Conservation (phyloP, 2,888 invertebrate genomes). For the Drosophila peninsularis region DNA sequence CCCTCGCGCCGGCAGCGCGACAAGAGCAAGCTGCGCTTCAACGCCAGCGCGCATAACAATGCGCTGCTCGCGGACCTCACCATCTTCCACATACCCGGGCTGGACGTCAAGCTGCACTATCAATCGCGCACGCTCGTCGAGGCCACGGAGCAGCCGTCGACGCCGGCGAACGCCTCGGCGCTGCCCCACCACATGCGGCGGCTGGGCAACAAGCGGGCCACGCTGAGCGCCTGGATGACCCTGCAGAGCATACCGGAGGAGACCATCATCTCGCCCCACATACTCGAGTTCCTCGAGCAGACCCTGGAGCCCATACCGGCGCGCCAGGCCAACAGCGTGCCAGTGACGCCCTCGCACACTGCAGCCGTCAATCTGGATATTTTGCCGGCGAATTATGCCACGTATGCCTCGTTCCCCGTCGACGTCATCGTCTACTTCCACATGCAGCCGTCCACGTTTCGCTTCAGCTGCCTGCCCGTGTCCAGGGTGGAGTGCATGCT, state of each 20-base stretch:
- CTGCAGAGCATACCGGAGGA: slow-evolving; percentile 98
- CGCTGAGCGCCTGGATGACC: slow-evolving; percentile 97
- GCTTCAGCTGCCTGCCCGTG: slow-evolving; percentile 97
- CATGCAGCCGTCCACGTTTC: slow-evolving; percentile 98
- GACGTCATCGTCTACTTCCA: slow-evolving; percentile 99
- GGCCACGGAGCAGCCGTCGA: slow-evolving; percentile 76
- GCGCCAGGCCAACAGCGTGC: slow-evolving; percentile 84
- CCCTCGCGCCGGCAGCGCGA: slow-evolving; percentile 84
- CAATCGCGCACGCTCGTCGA: slow-evolving; percentile 91
- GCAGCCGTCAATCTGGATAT: slow-evolving; percentile 86
- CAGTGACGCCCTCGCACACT: slow-evolving; percentile 81
- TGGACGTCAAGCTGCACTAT: slow-evolving; percentile 95
- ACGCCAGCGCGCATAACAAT: slow-evolving; percentile 81
- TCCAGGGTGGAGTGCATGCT: slow-evolving; percentile 98
- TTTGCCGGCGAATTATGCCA: slow-evolving; percentile 91
- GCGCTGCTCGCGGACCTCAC: slow-evolving; percentile 90
- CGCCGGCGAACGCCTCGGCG: slow-evolving; percentile 5
- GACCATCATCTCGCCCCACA: slow-evolving; percentile 98
- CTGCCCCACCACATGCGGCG: slow-evolving; percentile 83
- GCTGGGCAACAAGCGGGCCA: slow-evolving; percentile 92
- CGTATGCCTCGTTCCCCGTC: slow-evolving; percentile 97
- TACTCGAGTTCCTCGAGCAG: slow-evolving; percentile 98
- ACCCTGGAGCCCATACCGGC: slow-evolving; percentile 97
- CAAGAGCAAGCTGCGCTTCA: slow-evolving; percentile 84
- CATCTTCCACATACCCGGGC: slow-evolving; percentile 95